Percentiles rank a stretch among this genome's conserved stretches.
Conservation (phyloP, 2,113 vertebrate species). For the Jaculus jaculus region DNA sequence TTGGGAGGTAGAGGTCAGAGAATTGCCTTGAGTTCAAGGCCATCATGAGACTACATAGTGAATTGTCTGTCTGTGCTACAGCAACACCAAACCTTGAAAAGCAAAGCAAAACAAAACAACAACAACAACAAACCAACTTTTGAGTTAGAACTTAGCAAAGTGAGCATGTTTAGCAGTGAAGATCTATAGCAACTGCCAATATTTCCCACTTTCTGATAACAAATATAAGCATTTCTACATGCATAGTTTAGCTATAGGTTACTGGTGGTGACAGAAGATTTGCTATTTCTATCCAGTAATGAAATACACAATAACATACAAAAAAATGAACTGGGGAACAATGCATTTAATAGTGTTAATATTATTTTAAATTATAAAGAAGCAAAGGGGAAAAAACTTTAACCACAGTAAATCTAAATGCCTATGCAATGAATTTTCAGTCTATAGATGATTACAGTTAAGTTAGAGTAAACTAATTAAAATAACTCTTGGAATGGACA, state of each 20-base stretch:
- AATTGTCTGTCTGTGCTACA: too few species aligned
- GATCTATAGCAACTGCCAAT: too few species aligned
- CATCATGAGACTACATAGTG: too few species aligned
- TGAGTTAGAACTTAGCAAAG: too few species aligned
- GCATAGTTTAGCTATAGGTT: neutral
- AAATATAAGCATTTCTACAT: neutral
- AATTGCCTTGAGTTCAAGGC: too few species aligned
- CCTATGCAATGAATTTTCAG: neutral
- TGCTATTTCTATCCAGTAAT: conserved; percentile 11
- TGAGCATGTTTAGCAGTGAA: too few species aligned
- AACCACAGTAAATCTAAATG: neutral
- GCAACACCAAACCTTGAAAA: too few species aligned
- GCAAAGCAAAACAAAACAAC: too few species aligned
- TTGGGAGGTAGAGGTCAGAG: too few species aligned
- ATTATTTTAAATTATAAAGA: conserved; percentile 23
- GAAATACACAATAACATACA: neutral
- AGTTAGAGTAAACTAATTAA: neutral
- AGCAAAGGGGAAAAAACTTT: neutral
- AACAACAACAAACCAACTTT: too few species aligned
- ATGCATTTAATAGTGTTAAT: neutral
- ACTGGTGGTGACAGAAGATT: neutral
- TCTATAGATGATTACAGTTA: neutral
- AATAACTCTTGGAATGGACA: neutral
- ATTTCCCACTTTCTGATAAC: conserved; percentile 2
- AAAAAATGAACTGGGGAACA: neutral